Percentiles rank a stretch among this genome's conserved stretches.
phyloP scores from a whole-genome alignment of 35 echinoderm and acorn worm genomes.

The Nesometra sesokonis region DNA sequence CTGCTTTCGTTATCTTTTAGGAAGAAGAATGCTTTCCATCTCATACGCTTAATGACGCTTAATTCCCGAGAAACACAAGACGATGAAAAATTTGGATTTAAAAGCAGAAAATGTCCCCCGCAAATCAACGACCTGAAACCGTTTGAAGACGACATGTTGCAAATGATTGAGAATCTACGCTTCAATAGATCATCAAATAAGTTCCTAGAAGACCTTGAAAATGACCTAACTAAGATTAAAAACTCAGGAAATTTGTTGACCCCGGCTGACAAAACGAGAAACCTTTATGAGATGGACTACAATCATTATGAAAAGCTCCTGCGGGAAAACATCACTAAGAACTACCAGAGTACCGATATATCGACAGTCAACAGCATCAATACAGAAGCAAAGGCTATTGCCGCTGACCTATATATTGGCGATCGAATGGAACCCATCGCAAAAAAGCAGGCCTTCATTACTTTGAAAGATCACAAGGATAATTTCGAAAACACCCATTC shows the following conservation, averaged over 20 bases:
- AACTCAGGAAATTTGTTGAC: neutral
- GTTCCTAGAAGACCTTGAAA: too few species aligned
- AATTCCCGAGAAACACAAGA: too few species aligned
- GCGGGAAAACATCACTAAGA: neutral
- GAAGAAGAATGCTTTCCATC: neutral
- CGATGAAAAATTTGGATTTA: too few species aligned
- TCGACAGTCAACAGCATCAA: neutral
- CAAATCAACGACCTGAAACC: too few species aligned
- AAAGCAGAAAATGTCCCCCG: too few species aligned
- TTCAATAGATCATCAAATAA: too few species aligned
- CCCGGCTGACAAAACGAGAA: neutral
- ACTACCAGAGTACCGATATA: neutral
- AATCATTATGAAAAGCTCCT: neutral
- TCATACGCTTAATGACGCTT: too few species aligned
- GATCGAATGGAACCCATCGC: neutral
- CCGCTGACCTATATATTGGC: neutral
- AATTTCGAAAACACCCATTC: conserved; percentile 8
- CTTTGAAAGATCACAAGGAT: conserved; percentile 19
- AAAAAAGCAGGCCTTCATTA: conserved; percentile 5
- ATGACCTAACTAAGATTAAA: too few species aligned
- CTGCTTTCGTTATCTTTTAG: neutral
- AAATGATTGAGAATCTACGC: too few species aligned
- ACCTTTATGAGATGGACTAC: neutral
- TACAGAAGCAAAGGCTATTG: neutral
- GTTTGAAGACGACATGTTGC: too few species aligned